These are phyloP conservation scores for Philhelius pedissequus DNA, from an alignment of 2,888 invertebrate genomes.

Conservation along the genomic window DNA sequence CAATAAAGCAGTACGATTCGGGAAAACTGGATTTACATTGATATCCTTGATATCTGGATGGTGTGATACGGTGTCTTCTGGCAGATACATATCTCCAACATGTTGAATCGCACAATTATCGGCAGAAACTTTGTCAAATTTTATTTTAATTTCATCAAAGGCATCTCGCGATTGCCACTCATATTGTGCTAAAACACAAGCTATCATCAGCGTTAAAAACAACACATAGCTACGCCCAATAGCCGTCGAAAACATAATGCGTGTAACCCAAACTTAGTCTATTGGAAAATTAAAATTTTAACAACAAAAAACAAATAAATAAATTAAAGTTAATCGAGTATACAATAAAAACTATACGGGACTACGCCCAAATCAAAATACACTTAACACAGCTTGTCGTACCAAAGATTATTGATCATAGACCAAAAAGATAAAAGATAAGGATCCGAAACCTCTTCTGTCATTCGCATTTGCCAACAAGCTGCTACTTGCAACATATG, in stretches of 20 bases:
- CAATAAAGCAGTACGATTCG: slow-evolving; percentile 94
- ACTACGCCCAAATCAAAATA: no score
- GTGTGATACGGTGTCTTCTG: slow-evolving; percentile 92
- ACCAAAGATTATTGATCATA: no score
- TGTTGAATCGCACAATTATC: slow-evolving; percentile 96
- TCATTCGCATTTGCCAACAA: no score
- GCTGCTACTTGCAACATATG: no score
- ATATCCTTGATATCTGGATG: slow-evolving; percentile 95
- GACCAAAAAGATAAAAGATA: no score
- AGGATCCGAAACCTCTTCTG: no score
- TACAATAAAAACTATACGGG: no score
- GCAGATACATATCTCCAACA: slow-evolving; percentile 89
- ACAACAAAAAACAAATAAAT: no score
- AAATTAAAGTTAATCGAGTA: no score
- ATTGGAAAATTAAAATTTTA: not conserved
- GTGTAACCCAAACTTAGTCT: slow-evolving; percentile 45
- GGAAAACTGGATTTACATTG: slow-evolving; percentile 95
- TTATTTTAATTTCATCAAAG: slow-evolving; percentile 92
- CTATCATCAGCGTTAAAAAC: slow-evolving; percentile 74
- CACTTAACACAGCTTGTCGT: no score
- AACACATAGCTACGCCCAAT: slow-evolving; percentile 77
- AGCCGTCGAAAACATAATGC: slow-evolving; percentile 71
- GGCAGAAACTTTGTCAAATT: slow-evolving; percentile 89
- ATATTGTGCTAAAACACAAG: slow-evolving; percentile 90
- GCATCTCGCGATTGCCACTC: slow-evolving; percentile 95